A percentile compares a stretch with the other conserved stretches of the same genome.
phyloP scores from a whole-genome alignment of 2,797 vertebrate genomes.

The Etheostoma perlongum region DNA sequence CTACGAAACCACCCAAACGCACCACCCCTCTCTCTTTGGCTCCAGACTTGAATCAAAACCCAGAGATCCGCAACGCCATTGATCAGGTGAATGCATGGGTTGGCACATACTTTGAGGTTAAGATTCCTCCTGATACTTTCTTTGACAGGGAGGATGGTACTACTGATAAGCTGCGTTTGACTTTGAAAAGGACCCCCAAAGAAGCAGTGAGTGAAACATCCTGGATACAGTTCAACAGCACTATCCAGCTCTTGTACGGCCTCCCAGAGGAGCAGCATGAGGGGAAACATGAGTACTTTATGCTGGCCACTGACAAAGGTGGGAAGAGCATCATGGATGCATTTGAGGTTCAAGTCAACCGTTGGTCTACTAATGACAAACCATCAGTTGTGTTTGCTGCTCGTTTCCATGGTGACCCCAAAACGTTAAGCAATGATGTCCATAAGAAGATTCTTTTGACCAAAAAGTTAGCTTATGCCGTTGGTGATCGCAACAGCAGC shows the following conservation, averaged over 20 bases:
- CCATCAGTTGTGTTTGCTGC: slow-evolving; percentile 92
- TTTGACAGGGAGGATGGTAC: slow-evolving; percentile 96
- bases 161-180: slow-evolving; percentile 95
- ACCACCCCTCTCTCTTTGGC: slow-evolving; percentile 86
- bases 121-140: slow-evolving; percentile 96
- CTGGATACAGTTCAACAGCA: slow-evolving; percentile 99
- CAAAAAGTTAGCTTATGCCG: slow-evolving; percentile 93
- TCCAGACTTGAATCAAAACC: slow-evolving; percentile 87
- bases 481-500: slow-evolving; percentile 96
- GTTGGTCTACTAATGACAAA: slow-evolving; percentile 88
- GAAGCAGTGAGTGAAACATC: slow-evolving; percentile 91
- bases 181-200: slow-evolving; percentile 90
- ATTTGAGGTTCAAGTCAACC: slow-evolving; percentile 94
- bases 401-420: slow-evolving; percentile 91
- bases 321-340: slow-evolving; percentile 94
- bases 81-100: slow-evolving; percentile 95
- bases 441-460: slow-evolving; percentile 95
- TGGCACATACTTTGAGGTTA: slow-evolving; percentile 98
- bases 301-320: slow-evolving; percentile 96
- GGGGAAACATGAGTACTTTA: slow-evolving; percentile 96
- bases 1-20: slow-evolving; percentile 85
- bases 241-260: slow-evolving; percentile 97
- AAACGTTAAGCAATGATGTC: slow-evolving; percentile 87
- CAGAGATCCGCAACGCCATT: slow-evolving; percentile 92
- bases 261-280: slow-evolving; percentile 90